Base-by-base conservation (phyloP, 2,113 vertebrate genomes). In the Archocentrus centrarchus region DNA sequence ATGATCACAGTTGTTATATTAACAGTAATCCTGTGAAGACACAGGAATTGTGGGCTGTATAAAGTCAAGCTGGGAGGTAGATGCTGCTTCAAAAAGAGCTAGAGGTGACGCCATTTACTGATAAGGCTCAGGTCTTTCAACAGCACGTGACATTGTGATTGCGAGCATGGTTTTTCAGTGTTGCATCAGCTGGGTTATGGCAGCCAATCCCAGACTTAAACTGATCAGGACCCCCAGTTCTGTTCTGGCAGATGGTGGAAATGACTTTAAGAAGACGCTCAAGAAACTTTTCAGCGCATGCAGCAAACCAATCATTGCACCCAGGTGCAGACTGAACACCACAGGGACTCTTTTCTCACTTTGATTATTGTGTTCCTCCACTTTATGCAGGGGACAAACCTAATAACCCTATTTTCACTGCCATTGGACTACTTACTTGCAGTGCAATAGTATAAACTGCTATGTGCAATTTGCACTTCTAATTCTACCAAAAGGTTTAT, bases 181-280 rank as follows among this genome's bases (percentile, higher is more conserved):
- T 55, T 55, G 27, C 47, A 35, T 73, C 68, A 55, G 68, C 68
- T 55, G 27, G 27, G 47, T 73, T 20, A 55, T n/a, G 18, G 27
- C 44, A 35, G 47, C 22, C 1, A 32, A 55, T 17, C 30, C 68
- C 68, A 73, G 68, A 73, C 47, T 55, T 73, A 73, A 73, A 55
- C 47, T 55, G 68, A 73, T 73, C 30, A 73, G 66, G 66, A 73
- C 11, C 17, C 17, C 17, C 20, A n/a, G 41, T 53, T 73, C 27
- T 73, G 68, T 55, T 73, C 1, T 73, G 68, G 47, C 47, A 73
- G 68, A 30, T 73, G 68, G 47, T 73, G 47, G 44, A 73, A 27
- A 50, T 9, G 47, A 53, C 47, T 73, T 18, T 35, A 55, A 73
- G 50, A 73, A 50, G 44, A 70, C 11, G 17, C 66, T 70, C 15